Percentiles rank a stretch among this genome's conserved stretches.
These are phyloP conservation scores for Alexandromys fortis DNA, from an alignment of 2,113 vertebrate species.

Conservation along the genomic window DNA sequence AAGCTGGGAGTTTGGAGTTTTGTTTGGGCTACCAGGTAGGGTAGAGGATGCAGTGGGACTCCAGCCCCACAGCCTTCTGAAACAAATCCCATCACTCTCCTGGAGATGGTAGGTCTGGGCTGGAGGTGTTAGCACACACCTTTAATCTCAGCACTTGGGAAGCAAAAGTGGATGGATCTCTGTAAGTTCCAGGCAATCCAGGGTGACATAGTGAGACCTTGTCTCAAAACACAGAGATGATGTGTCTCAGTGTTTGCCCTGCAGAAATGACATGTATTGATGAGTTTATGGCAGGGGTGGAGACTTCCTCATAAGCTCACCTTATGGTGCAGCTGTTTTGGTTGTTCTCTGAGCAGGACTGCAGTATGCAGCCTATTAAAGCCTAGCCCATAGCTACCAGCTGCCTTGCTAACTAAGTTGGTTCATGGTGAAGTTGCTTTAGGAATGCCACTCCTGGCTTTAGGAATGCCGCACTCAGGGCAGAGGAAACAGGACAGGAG, in stretches of 20 bases:
- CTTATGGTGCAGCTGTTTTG: not conserved
- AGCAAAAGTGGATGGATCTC: not conserved
- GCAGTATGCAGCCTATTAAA: too few relatives aligned
- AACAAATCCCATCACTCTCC: fast-evolving
- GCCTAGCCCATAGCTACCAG: fast-evolving
- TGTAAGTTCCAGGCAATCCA: not conserved
- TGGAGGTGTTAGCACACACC: too few relatives aligned
- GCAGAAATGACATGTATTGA: not conserved
- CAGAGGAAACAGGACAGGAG: not conserved
- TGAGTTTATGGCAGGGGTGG: too few relatives aligned
- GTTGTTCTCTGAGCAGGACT: not conserved
- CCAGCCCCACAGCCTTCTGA: not conserved
- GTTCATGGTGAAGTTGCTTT: not conserved
- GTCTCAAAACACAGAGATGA: not conserved
- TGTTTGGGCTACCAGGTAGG: conserved; percentile 19
- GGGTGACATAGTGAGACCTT: not conserved
- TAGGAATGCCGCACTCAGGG: not conserved
- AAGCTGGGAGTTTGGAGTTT: not conserved
- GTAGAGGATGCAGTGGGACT: not conserved
- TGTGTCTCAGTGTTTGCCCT: not conserved
- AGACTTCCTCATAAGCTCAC: not conserved
- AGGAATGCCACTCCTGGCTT: not conserved
- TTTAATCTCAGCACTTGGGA: not conserved
- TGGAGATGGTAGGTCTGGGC: not conserved
- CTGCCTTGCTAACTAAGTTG: not conserved